Evolutionary conservation across 2,113 vertebrate genomes (phyloP).

Genomic region (Melanocharis versteri): DNA sequence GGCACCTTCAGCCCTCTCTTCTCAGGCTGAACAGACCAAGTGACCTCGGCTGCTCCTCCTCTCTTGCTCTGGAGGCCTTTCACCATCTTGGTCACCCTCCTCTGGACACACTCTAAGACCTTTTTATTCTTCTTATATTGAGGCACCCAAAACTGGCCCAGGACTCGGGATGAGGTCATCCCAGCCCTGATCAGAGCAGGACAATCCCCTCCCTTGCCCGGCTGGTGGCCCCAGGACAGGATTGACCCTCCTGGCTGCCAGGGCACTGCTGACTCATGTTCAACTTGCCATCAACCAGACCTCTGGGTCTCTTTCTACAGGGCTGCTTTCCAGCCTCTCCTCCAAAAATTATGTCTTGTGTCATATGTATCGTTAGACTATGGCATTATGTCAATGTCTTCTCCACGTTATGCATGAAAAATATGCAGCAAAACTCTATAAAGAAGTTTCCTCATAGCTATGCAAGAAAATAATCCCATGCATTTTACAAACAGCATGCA

Average conservation of each 20-base stretch:
- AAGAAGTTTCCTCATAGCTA: neutral
- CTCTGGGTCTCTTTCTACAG: fast-evolving
- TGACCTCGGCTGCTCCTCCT: neutral
- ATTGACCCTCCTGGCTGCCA: neutral
- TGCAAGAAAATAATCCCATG: neutral
- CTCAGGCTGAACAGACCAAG: neutral
- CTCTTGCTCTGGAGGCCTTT: neutral
- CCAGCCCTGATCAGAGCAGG: too few relatives aligned
- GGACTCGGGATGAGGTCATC: fast-evolving
- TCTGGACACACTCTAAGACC: neutral
- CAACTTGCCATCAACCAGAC: fast-evolving
- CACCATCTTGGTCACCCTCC: neutral
- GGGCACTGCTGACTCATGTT: neutral
- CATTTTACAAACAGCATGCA: neutral
- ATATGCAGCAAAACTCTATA: neutral
- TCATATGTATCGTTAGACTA: neutral
- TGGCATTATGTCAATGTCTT: neutral
- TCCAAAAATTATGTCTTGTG: neutral
- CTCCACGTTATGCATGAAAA: neutral
- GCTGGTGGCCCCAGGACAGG: fast-evolving
- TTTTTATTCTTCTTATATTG: neutral
- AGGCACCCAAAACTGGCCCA: fast-evolving
- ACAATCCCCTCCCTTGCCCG: fast-evolving
- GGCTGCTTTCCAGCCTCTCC: neutral
- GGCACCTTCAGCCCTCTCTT: neutral